Evolutionary conservation across 2,888 invertebrate genomes (phyloP), one percentile per base, ranked within the genome.

Genomic region (Pecten maximus): DNA sequence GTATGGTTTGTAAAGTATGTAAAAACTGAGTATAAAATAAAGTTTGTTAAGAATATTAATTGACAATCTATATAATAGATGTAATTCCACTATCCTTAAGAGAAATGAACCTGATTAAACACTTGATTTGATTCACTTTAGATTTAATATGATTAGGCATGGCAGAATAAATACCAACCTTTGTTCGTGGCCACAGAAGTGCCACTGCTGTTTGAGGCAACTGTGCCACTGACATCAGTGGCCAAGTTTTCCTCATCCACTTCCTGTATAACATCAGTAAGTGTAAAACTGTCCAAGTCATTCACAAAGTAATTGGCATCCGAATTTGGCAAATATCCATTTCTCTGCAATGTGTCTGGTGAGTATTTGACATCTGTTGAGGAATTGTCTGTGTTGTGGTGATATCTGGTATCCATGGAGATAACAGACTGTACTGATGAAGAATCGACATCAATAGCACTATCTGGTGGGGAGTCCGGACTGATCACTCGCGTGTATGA

Each of bases 401-500:
- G 74, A 16, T 74, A 74, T 35, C 74, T 74, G 74, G 74, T 74
- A 12, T 92, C 93, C 44, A 87, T 87, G 15, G 94, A 92, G 19
- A 92, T 92, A 54, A 92, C 90, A 12, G 94, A 95, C 86, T 94
- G 93, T 12, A 94, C 89, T 19, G 95, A 95, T 4, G 94, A 93
- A 8, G 94, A 93, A 86, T 94, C 94, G 28, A 95, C 88, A 91
- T 95, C 95, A 86, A 95, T 94, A 87, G 95, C 94, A 94, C 94
- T 95, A 88, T 95, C 95, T 16, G 94, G 94, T 12, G 93, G 93
- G 0, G 95, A 95, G 23, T 94, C 94, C 12, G 92, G 94, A 89
- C 92, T 91, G 15, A 88, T 86, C 48, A 91, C 89, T 89, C 92
- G 91, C 89, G 40, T 28, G 2, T 89, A 48, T 15, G 88, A 89